Evolutionary conservation across 2,113 vertebrate genomes (phyloP), one percentile per base, ranked within the genome.

Genomic region (Sorex araneus): DNA sequence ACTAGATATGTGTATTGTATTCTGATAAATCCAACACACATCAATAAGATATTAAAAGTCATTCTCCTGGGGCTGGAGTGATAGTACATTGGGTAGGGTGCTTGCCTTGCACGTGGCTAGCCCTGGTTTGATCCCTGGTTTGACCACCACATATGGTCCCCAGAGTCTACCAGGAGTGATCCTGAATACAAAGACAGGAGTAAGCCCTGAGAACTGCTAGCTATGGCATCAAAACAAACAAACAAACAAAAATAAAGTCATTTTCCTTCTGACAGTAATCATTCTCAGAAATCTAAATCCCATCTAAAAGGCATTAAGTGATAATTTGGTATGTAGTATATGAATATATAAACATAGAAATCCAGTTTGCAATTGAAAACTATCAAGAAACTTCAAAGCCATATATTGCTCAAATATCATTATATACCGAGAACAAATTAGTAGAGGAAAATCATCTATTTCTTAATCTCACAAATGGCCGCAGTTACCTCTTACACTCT

Each of bases 351-450:
- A 87, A 84, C 13, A 75, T 19, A 54, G 78, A 77, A 69, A 91
- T 87, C 34, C 18, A 32, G 18, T 90, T 89, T 94, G 86, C 34
- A 89, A 83, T 86, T 60, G 32, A 47, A 66, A 90, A 10, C 69
- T 83, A 6, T 57, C 15, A 57, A 57, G 54, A 57, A 57, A 57
- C 19, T 18, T 57, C n/a, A 30, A 94, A 94, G 57, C 57, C 21
- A 78, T 36, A 3, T 50, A n/a, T 45, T 93, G 90, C 43, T 50
- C 69, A 74, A 87, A 84, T 60, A 89, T 67, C 74, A 78, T 40
- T 78, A 73, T 23, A 40, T 54, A 63, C 0, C 19, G 84, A 64
- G 34, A 83, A 43, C 28, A 74, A 89, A 92, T 71, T 23, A 92
- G 87, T 77, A 54, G 3, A 92, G 32, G 78, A 93, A 79, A 2